Percentiles rank a stretch among this genome's conserved stretches.
These are phyloP conservation scores for Drosophila mimica DNA, from an alignment of 2,888 invertebrate genomes.

Conservation along the genomic window DNA sequence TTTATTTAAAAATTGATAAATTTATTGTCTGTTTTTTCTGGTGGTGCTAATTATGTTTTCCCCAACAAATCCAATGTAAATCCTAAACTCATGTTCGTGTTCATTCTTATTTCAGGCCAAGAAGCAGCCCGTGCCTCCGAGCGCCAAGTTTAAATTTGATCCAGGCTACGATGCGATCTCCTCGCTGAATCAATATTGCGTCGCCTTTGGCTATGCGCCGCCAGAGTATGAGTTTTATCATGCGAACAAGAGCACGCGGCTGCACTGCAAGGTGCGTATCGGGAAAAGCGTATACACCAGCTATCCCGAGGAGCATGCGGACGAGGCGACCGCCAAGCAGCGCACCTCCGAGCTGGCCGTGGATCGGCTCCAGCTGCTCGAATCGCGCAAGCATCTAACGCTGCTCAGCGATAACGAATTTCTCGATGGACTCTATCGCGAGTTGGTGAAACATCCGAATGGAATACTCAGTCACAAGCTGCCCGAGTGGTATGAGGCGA, in stretches of 20 bases:
- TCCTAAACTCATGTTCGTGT: not conserved
- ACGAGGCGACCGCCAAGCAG: constrained; percentile 74
- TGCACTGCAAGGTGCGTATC: constrained; percentile 81
- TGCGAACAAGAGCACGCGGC: constrained; percentile 52
- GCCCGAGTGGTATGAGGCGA: constrained; percentile 87
- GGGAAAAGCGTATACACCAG: constrained; percentile 78
- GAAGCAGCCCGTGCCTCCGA: not conserved
- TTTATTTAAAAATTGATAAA: no score
- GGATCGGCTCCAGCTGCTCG: constrained; percentile 67
- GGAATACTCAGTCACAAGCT: constrained; percentile 88
- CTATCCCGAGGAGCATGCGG: constrained; percentile 82
- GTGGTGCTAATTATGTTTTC: no score
- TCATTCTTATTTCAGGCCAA: not conserved
- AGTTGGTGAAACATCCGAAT: constrained; percentile 84
- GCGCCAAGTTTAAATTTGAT: constrained; percentile 34
- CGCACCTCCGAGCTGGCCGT: constrained; percentile 80
- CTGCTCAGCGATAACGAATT: constrained; percentile 78
- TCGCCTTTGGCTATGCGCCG: constrained; percentile 59
- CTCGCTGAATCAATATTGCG: constrained; percentile 79
- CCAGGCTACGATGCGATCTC: constrained; percentile 73
- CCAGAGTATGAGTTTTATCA: constrained; percentile 76
- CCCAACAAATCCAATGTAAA: not conserved
- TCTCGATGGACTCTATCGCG: constrained; percentile 76
- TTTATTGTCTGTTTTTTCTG: no score
- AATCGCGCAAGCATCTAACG: constrained; percentile 70